Evolutionary conservation across 1,140 invertebrate species (phyloP), one percentile per base, ranked within the genome.

Genomic region (Sycophila sp.): DNA sequence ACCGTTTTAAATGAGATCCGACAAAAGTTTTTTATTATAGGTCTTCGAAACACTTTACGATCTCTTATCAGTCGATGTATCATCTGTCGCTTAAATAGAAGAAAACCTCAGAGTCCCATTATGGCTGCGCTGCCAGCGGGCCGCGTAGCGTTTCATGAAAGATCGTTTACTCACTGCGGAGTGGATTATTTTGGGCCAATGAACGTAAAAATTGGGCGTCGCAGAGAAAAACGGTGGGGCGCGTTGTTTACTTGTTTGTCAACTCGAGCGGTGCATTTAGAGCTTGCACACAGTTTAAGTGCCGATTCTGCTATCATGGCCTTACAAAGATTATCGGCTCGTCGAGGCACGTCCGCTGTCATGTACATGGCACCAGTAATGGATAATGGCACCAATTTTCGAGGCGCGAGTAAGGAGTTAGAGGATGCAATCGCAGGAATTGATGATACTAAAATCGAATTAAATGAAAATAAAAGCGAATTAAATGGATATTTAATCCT

Each of bases 1-100:
- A n/a, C n/a, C n/a, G n/a, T n/a, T n/a, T n/a, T n/a, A n/a, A n/a
- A n/a, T n/a, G n/a, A n/a, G n/a, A n/a, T n/a, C n/a, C n/a, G n/a
- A n/a, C n/a, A n/a, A 63, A 2, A 77, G 72, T 55, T 73, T 76
- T n/a, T 24, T 15, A 30, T 30, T 15, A 11, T 53, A 8, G 51
- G 51, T 2, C 28, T 53, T 2, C 24, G 51, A 28, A 53, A 6
- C 2, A 30, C 5, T 11, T 53, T 53, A 30, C 51, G n/a, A 6
- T 49, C 5, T 4, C n/a, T 49, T 26, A n/a, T n/a, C n/a, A n/a
- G n/a, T n/a, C n/a, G n/a, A n/a, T n/a, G n/a, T n/a, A n/a, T n/a
- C n/a, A n/a, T 22, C 13, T 49, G 47, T 13, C 6, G 47, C 6
- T 24, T 49, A 13, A 17, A 13, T 2, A 22, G 47, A 13, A 22